phyloP scores from a whole-genome alignment of 2,113 vertebrate genomes.

The Chrysemys picta region DNA sequence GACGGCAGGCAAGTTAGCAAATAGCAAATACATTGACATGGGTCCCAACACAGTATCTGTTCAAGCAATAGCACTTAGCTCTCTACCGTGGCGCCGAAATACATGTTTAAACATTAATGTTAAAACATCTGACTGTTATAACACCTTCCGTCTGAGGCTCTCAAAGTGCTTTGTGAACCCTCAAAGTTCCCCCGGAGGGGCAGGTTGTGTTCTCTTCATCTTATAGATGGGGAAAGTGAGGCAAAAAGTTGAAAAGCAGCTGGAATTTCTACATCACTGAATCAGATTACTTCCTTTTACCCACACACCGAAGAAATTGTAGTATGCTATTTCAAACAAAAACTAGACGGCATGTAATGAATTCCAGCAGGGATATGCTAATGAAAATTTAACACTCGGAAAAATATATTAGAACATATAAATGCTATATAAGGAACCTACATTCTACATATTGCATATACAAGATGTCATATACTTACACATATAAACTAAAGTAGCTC shows the following conservation, averaged over 20 bases:
- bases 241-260: background rate
- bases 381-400: conserved; percentile 16
- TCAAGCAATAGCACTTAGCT: background rate
- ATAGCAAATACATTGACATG: background rate
- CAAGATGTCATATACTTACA: background rate
- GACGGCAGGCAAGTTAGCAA: background rate
- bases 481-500: background rate
- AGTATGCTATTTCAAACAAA: background rate
- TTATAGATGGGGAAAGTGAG: background rate
- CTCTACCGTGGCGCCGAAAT: background rate
- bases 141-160: background rate
- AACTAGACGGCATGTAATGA: background rate
- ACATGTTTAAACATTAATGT: background rate
- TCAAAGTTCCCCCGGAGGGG: background rate
- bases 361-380: background rate
- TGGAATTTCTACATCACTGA: background rate
- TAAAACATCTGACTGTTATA: background rate
- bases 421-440: background rate
- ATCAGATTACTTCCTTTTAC: background rate
- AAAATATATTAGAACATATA: background rate
- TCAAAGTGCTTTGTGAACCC: background rate
- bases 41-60: background rate
- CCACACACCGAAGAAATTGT: background rate
- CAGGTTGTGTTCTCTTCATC: background rate
- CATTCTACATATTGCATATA: background rate